Evolutionary conservation across 2,888 invertebrate genomes (phyloP), one percentile per base, ranked within the genome.

Genomic region (Mythimna albipuncta): DNA sequence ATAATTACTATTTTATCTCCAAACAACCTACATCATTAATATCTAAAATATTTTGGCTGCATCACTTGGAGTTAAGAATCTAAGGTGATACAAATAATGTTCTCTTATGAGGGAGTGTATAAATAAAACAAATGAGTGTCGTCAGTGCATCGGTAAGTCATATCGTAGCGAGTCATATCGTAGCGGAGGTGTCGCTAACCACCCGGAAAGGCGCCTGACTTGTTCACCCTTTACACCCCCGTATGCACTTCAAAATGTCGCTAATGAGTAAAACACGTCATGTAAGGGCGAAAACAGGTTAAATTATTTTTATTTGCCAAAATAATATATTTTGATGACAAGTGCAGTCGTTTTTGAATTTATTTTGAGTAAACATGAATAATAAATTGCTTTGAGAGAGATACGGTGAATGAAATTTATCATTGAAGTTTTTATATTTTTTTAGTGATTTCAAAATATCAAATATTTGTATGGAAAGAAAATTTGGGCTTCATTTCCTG

Each of bases 31-130:
- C 61, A 75, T 81, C 75, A 81, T 83, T 75, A 73, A 79, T 81
- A 72, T 66, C 19, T 74, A 26, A 67, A 71, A 76, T 81, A 72
- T 78, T 82, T 82, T 84, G 81, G 79, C 85, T 75, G 66, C 72
- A 67, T 65, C 59, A 50, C 50, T 70, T 26, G 26, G 26, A 26
- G 26, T 26, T 69, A 57, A 58, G 63, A 61, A 82, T 74, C 41
- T 75, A 69, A 72, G 66, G 66, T 78, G 64, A 75, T 73, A 77
- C 59, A 70, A 85, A 72, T 75, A 38, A 79, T 79, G 69, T 73
- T 69, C 50, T 70, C 35, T 58, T 81, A 81, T 70, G 32, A 32
- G 32, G 54, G 57, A n/a, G 59, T 54, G 6, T 84, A 72, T 81
- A 69, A 76, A 79, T 84, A 81, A 79, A 79, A 67, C 58, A 71